Base-by-base conservation (phyloP, 2,797 vertebrate genomes). In the Phoeniculus purpureus region DNA sequence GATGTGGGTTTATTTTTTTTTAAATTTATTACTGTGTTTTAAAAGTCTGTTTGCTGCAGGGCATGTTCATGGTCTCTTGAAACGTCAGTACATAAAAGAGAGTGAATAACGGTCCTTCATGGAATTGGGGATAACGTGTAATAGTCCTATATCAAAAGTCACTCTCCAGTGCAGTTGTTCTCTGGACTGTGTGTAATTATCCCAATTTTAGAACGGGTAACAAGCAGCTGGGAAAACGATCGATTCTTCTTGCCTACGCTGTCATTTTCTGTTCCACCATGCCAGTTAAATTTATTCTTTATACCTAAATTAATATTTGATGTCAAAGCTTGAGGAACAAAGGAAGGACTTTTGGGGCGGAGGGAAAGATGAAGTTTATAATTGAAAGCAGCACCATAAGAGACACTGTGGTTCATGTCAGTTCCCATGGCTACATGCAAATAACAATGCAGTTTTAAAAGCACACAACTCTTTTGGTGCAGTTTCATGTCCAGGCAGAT, bases 371-470 rank as follows among this genome's bases (percentile, higher is more conserved):
- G 54, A 92, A 71, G 67, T 92, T 81, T 76, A 6, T 81, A 92
- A 86, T 80, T 76, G 83, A 88, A 89, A 93, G 43, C 80, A 81
- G 32, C 47, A 45, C 71, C 81, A 50, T 74, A 84, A 86, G 74
- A 76, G 82, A 80, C 60, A 26, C 87, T 94, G 89, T 89, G 73
- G 29, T 78, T 93, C 88, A 27, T 92, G n/a, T n/a, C 29, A 7
- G 78, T 91, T 94, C 58, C 91, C 59, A 65, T 82, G 58, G 85
- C 92, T 92, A 91, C 85, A 48, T 93, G n/a, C 60, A 92, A 93
- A 90, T 92, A 88, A 92, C 87, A 85, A 48, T 7, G 43, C 43
- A 27, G 10, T 58, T 90, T 89, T 87, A 74, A 68, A 86, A 91
- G 84, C 52, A 68, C 5, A 59, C 60, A 83, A 91, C 18, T 81